These are phyloP conservation scores for Fragum sueziense DNA, from an alignment of 2,888 invertebrate genomes.

Conservation along the genomic window DNA sequence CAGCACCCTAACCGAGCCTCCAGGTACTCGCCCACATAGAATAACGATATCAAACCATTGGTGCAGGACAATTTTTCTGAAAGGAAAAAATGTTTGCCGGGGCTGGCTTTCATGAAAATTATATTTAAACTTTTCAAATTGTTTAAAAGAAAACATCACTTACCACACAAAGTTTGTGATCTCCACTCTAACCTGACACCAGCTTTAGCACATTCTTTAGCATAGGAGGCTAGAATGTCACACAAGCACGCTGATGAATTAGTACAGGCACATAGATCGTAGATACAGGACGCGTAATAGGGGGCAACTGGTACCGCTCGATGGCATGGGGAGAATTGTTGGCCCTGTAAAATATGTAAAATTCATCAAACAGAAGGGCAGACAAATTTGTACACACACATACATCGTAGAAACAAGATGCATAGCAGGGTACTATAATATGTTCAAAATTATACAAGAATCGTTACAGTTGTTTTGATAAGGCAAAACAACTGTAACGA, in stretches of 20 bases:
- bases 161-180: constrained; percentile 78
- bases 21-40: no score
- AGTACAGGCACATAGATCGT: constrained; percentile 81
- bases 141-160: no score
- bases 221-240: constrained; percentile 79
- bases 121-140: no score
- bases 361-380: constrained; percentile 80
- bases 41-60: no score
- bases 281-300: constrained; percentile 80
- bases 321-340: constrained; percentile 78
- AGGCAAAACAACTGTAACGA: no score
- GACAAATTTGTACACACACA: constrained; percentile 79
- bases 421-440: constrained; percentile 79
- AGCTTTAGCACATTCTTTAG: constrained; percentile 78
- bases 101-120: no score
- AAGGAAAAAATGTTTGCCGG: constrained; percentile 77
- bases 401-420: constrained; percentile 80
- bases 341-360: constrained; percentile 74
- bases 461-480: no score
- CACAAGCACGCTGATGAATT: constrained; percentile 78
- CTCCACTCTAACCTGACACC: constrained; percentile 80
- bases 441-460: no score
- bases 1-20: no score
- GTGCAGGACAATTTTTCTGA: constrained; percentile 63
- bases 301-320: constrained; percentile 76